phyloP scores from a whole-genome alignment of 2,113 vertebrate species.

The Hoplias malabaricus region DNA sequence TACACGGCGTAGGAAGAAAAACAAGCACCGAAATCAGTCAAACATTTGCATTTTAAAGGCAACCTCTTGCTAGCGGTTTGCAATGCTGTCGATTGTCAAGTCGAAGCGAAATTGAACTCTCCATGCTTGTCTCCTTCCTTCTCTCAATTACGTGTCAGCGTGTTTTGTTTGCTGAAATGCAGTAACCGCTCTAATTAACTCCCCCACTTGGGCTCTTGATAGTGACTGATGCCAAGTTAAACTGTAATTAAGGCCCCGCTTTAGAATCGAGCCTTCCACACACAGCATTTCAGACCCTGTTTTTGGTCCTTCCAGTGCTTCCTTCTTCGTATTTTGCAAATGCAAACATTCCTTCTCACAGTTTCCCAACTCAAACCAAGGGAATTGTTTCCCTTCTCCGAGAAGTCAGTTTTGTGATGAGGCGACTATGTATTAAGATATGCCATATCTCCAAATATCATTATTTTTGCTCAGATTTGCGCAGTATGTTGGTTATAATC shows the following conservation, averaged over 20 bases:
- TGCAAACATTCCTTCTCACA: neutral
- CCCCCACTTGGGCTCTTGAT: conserved; percentile 20
- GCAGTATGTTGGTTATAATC: too few relatives aligned
- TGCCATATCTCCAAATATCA: too few relatives aligned
- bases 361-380: too few relatives aligned
- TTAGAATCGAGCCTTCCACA: neutral
- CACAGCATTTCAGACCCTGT: neutral
- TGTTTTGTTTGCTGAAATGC: conserved; percentile 28
- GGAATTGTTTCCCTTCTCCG: too few relatives aligned
- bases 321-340: neutral
- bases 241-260: neutral
- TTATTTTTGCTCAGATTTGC: too few relatives aligned
- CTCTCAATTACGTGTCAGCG: neutral
- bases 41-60: neutral
- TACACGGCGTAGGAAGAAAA: neutral
- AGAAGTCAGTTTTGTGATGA: too few relatives aligned
- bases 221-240: neutral
- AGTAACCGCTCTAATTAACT: neutral
- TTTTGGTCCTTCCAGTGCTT: neutral
- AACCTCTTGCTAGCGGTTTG: neutral
- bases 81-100: neutral
- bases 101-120: neutral
- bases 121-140: neutral
- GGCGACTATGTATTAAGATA: too few relatives aligned
- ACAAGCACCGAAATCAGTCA: neutral